phyloP scores from a whole-genome alignment of 2,888 invertebrate genomes.

The Drosophila longiperda region DNA sequence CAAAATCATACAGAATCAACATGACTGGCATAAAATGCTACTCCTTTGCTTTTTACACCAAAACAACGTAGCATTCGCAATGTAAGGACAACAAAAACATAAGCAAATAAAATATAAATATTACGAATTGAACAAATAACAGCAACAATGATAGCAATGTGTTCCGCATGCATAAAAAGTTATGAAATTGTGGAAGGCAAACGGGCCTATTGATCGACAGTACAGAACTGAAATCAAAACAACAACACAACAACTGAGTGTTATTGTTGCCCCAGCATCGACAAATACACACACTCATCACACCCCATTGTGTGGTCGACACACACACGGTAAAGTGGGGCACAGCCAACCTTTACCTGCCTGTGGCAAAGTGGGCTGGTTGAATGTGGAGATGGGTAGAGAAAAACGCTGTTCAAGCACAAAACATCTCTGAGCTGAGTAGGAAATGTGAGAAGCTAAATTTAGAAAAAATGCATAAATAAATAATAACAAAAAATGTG shows the following conservation, averaged over 20 bases:
- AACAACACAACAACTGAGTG: conserved; percentile 17
- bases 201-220: conserved; percentile 29
- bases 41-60: conserved; percentile 3
- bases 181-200: conserved; percentile 64
- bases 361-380: conserved; percentile 25
- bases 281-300: conserved; percentile 15
- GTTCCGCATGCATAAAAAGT: conserved; percentile 62
- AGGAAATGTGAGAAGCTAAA: background rate
- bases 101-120: conserved; percentile 65
- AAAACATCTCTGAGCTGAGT: background rate
- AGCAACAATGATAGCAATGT: conserved; percentile 42
- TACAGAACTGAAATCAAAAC: conserved; percentile 11
- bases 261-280: conserved; percentile 44
- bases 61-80: conserved; percentile 36
- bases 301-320: background rate
- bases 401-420: conserved; percentile 26
- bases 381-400: conserved; percentile 50
- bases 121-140: conserved; percentile 51
- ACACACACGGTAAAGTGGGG: background rate
- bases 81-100: conserved; percentile 22
- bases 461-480: background rate
- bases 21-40: conserved; percentile 7
- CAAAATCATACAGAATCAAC: conserved; percentile 13
- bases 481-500: background rate
- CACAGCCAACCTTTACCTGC: conserved; percentile 28